phyloP scores from a whole-genome alignment of 2,797 vertebrate species.

The Gymnoscopelus microlampas region DNA sequence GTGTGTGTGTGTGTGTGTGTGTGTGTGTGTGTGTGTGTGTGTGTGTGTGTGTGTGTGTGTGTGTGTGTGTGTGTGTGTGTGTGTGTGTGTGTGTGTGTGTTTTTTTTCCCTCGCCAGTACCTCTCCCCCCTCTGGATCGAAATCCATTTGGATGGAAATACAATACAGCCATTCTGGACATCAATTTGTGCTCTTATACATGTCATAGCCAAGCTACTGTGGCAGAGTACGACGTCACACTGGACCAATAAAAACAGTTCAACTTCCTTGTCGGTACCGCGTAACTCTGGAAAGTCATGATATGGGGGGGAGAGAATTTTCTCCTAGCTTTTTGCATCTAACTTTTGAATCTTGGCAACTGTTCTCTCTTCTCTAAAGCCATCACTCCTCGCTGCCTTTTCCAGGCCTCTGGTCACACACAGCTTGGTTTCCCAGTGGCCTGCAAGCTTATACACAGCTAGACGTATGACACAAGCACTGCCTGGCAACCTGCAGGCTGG shows the following conservation, averaged over 20 bases:
- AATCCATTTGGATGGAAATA: conserved; percentile 60
- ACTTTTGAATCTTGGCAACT: neutral
- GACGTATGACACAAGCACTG: neutral
- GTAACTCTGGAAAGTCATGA: neutral
- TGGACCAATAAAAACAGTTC: conserved; percentile 21
- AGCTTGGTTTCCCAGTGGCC: neutral
- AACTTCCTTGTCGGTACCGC: neutral
- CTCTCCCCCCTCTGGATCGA: conserved; percentile 35
- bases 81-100: conserved; percentile 26
- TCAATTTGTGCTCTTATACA: conserved; percentile 49
- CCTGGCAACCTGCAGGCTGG: neutral
- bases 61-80: conserved; percentile 30
- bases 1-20: conserved; percentile 32
- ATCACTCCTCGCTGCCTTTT: neutral
- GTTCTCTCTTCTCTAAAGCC: conserved; percentile 4
- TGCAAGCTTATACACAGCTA: conserved; percentile 10
- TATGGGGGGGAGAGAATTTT: too few relatives aligned
- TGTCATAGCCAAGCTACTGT: conserved; percentile 34
- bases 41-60: conserved; percentile 28
- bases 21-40: conserved; percentile 29
- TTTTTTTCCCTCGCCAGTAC: neutral
- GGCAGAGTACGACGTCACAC: conserved; percentile 44
- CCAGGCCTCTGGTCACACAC: conserved; percentile 10
- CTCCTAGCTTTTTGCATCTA: neutral
- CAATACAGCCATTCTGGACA: conserved; percentile 56